These are phyloP conservation scores for Limnephilus auricula DNA, from an alignment of 2,888 invertebrate species.

Conservation along the genomic window DNA sequence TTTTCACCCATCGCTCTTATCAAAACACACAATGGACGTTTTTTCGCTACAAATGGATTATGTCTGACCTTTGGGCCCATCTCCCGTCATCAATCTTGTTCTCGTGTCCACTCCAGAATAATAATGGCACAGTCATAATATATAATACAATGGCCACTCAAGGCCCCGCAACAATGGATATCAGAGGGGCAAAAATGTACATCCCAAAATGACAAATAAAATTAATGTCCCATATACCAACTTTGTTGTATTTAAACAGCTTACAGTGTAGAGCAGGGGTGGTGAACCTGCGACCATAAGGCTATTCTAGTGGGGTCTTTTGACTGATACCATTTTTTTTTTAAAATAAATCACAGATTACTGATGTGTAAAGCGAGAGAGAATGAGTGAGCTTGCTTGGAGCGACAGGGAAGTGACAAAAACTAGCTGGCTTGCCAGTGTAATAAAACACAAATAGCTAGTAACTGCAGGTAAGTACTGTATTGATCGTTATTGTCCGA, in stretches of 20 bases:
- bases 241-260: background rate
- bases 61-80: constrained; percentile 28
- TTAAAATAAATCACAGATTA: no score
- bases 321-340: no score
- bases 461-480: no score
- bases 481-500: no score
- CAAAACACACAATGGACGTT: constrained; percentile 11
- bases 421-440: no score
- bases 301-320: no score
- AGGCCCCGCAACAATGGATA: background rate
- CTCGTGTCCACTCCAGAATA: background rate
- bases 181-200: background rate
- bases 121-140: background rate
- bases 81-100: constrained; percentile 14
- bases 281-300: background rate
- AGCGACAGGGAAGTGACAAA: no score
- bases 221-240: background rate
- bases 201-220: background rate
- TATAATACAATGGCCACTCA: background rate
- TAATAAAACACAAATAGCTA: no score
- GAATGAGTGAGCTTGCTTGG: no score
- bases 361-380: no score
- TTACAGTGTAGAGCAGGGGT: background rate
- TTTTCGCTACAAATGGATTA: constrained; percentile 28
- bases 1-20: constrained; percentile 11